Conservation (phyloP, 2,113 vertebrate genomes). For the Microcebus tavaratra region DNA sequence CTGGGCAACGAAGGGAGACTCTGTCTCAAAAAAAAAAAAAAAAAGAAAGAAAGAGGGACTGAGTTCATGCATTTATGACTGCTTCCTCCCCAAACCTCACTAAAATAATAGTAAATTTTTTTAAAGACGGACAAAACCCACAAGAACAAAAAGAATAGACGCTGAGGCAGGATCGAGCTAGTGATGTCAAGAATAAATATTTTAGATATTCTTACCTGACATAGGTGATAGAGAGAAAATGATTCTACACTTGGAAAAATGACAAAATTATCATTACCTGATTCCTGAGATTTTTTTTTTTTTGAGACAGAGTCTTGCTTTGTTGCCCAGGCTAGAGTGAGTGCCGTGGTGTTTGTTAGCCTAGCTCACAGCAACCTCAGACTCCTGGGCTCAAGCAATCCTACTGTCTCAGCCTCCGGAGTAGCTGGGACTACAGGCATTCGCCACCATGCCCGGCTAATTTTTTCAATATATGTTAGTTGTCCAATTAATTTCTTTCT, state of each 20-base stretch:
- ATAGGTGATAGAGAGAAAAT: conserved; percentile 16
- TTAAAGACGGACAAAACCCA: not conserved
- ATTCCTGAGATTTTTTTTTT: not conserved
- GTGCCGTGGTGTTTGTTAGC: no score
- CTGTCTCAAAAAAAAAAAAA: no score
- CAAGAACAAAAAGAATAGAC: not conserved
- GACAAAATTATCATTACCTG: not conserved
- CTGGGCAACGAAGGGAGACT: no score
- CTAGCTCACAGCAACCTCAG: no score
- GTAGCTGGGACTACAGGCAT: no score
- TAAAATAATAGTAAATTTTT: not conserved
- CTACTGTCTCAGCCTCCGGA: no score
- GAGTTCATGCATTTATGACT: not conserved
- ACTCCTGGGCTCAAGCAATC: no score
- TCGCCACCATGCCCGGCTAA: no score
- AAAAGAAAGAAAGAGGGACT: not conserved
- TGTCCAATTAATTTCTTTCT: no score
- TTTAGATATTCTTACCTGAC: not conserved
- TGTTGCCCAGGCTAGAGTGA: no score
- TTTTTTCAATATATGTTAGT: no score
- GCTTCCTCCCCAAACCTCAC: not conserved
- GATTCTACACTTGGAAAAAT: not conserved
- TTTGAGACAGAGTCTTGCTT: no score
- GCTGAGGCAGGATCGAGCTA: not conserved
- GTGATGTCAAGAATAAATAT: not conserved